Conservation (phyloP, 2,113 vertebrate species). For the Anolis sagrei region DNA sequence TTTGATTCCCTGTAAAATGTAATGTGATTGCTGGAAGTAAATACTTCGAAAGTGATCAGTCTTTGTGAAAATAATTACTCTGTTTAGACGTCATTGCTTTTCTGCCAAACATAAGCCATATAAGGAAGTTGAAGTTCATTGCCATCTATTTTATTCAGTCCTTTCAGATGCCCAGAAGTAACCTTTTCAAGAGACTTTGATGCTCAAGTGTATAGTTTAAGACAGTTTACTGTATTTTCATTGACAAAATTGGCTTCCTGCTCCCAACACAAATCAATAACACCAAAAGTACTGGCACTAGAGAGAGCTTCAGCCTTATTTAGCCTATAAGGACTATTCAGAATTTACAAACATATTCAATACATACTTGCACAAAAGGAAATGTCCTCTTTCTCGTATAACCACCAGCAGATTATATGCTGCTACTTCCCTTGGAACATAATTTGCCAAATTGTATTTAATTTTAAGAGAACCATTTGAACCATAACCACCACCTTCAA, state of each 20-base stretch:
- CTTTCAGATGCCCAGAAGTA: slow-evolving; percentile 69
- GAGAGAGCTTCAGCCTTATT: background rate
- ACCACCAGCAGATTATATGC: background rate
- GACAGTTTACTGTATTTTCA: slow-evolving; percentile 35
- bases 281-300: background rate
- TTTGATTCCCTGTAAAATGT: slow-evolving; percentile 40
- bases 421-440: background rate
- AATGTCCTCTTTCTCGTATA: background rate
- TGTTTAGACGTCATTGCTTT: slow-evolving; percentile 70
- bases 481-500: background rate
- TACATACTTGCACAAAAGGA: background rate
- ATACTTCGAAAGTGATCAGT: slow-evolving; percentile 53
- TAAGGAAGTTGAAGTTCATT: slow-evolving; percentile 76
- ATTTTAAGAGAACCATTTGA: background rate
- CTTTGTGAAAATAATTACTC: slow-evolving; percentile 72
- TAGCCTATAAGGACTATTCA: background rate
- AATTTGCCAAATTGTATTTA: background rate
- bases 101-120: slow-evolving; percentile 75
- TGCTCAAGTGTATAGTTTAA: slow-evolving; percentile 47
- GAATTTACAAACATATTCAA: background rate
- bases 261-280: accelerated
- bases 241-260: slow-evolving; percentile 20
- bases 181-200: slow-evolving; percentile 55
- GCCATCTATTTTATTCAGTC: slow-evolving; percentile 69
- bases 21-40: slow-evolving; percentile 52